These are phyloP conservation scores for Diadema setosum DNA, from an alignment of 35 echinoderm and acorn worm species.

Conservation along the genomic window DNA sequence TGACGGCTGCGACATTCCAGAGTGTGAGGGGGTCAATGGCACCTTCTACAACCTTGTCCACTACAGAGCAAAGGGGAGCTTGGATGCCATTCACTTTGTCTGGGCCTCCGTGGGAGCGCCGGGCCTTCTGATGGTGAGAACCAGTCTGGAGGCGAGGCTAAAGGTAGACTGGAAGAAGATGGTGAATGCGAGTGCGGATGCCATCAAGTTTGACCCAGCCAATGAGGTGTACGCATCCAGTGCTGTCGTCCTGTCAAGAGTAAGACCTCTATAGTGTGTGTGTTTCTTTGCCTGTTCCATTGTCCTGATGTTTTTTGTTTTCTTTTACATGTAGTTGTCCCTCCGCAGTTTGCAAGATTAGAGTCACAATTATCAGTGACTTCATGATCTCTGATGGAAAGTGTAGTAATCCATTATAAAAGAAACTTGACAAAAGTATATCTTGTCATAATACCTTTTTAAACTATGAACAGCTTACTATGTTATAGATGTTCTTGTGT, in stretches of 20 bases:
- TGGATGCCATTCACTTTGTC: slow-evolving; percentile 56
- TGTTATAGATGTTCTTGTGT: too few species aligned
- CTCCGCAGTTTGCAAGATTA: too few species aligned
- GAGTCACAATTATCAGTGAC: too few species aligned
- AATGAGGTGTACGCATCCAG: slow-evolving; percentile 16
- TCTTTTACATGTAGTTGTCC: too few species aligned
- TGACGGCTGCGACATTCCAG: slow-evolving; percentile 39
- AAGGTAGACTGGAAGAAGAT: slow-evolving; percentile 44
- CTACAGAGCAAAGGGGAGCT: slow-evolving; percentile 9
- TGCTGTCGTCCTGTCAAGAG: slow-evolving; percentile 57
- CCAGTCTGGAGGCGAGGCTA: background rate
- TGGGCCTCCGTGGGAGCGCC: slow-evolving; percentile 71
- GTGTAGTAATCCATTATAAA: too few species aligned
- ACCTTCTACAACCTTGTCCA: slow-evolving; percentile 45
- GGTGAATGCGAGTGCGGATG: background rate
- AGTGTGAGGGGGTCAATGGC: background rate
- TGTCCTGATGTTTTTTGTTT: too few species aligned
- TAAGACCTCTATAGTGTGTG: too few species aligned
- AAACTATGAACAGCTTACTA: too few species aligned
- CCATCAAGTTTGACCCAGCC: slow-evolving; percentile 5
- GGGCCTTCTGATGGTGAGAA: slow-evolving; percentile 28
- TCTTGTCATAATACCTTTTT: too few species aligned
- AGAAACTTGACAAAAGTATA: too few species aligned
- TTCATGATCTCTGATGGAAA: too few species aligned
- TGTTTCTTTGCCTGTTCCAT: too few species aligned